Evolutionary conservation across 2,797 vertebrate species (phyloP).

Genomic region (Takifugu rubripes): DNA sequence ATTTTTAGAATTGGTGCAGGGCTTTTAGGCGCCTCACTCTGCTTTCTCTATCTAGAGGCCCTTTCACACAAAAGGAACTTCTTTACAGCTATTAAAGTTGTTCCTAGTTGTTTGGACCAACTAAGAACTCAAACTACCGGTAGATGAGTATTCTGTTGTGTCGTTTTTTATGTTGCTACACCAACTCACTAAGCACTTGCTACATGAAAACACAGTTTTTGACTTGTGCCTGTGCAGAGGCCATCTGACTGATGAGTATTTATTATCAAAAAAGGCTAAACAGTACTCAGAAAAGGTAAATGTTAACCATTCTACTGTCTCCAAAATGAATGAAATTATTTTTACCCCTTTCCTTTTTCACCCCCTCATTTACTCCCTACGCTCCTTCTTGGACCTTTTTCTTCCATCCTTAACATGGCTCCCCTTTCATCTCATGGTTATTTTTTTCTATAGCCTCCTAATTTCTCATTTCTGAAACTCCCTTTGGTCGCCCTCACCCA

Average conservation of each 20-base stretch:
- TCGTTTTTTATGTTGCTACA: no score
- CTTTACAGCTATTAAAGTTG: no score
- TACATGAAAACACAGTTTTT: no score
- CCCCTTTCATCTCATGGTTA: slow-evolving; percentile 14
- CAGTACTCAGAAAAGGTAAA: no score
- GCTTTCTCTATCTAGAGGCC: neutral
- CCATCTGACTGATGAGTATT: no score
- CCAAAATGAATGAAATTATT: neutral
- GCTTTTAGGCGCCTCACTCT: slow-evolving; percentile 28
- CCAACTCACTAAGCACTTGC: neutral
- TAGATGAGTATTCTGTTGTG: no score
- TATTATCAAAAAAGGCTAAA: no score
- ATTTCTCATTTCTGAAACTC: slow-evolving; percentile 22
- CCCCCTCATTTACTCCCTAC: slow-evolving; percentile 3
- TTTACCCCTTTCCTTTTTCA: neutral
- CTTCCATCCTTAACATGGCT: slow-evolving; percentile 19
- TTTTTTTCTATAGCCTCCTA: slow-evolving; percentile 25
- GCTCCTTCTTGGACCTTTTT: neutral
- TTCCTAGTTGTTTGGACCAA: no score
- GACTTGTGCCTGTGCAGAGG: no score
- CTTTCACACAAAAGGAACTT: no score
- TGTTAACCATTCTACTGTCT: neutral
- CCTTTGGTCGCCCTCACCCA: slow-evolving; percentile 36
- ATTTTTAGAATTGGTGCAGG: slow-evolving; percentile 62
- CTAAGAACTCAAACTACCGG: no score